Conservation (phyloP, 2,888 invertebrate species). For the Rhorus exstirpatorius region DNA sequence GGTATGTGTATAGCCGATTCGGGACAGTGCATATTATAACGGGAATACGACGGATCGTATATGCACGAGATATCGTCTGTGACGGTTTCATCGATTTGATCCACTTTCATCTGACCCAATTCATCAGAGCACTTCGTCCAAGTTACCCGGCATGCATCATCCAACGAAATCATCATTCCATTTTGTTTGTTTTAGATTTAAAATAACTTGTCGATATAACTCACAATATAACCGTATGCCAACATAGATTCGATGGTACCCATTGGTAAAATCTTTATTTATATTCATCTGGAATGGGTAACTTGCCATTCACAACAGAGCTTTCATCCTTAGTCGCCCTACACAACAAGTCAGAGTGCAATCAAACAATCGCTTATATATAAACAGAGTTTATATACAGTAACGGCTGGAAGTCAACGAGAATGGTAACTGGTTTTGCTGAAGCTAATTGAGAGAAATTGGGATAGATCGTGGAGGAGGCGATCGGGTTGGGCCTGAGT, state of each 20-base stretch:
- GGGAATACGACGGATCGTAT: slow-evolving; percentile 7
- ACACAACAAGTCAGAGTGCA: slow-evolving; percentile 1
- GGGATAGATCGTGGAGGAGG: slow-evolving; percentile 8
- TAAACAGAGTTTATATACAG: not conserved
- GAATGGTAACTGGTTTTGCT: slow-evolving; percentile 11
- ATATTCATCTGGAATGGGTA: not conserved
- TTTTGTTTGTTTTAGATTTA: not conserved
- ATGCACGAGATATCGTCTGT: slow-evolving; percentile 36
- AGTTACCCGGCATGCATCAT: not conserved
- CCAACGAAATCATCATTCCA: not conserved
- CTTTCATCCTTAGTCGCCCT: not conserved
- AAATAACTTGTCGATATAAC: too few relatives aligned
- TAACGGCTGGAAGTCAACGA: slow-evolving; percentile 1
- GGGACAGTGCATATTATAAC: slow-evolving; percentile 28
- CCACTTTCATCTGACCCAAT: slow-evolving; percentile 58
- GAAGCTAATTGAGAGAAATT: slow-evolving; percentile 22
- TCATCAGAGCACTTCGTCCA: slow-evolving; percentile 15
- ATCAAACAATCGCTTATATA: slow-evolving; percentile 9
- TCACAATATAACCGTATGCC: not conserved
- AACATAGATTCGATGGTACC: not conserved
- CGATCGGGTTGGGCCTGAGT: slow-evolving; percentile 2
- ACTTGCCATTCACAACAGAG: not conserved
- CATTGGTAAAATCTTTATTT: not conserved
- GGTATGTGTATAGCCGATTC: slow-evolving; percentile 6
- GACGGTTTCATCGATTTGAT: slow-evolving; percentile 59